Base-by-base conservation (phyloP, 2,888 invertebrate species). In the Pyralis farinalis region DNA sequence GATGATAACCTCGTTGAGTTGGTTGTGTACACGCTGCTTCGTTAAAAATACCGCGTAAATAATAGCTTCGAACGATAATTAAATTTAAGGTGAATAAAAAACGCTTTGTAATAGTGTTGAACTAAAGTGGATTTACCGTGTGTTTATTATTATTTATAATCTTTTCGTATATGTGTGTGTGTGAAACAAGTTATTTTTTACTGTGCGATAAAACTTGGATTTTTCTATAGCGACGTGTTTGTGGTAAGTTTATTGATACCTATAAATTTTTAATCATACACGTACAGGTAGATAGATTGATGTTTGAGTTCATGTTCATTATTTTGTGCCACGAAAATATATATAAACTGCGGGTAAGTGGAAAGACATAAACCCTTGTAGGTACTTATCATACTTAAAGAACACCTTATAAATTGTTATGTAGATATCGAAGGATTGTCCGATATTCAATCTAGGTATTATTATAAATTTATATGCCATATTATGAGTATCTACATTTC, bases 121-220 rank as follows among this genome's bases (percentile, higher is more conserved):
- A 46, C 47, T 48, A 52, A 58, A 62, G 65, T 69, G 63, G 62
- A 67, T 65, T 66, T 61, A 54, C 55, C 57, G 62, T 67, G 71
- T 60, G 63, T 57, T 52, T 52, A 52, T 55, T 61, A 66, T 65
- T 68, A 49, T 57, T 53, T 43, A 54, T 48, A 49, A 55, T 58
- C 52, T 58, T 51, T 56, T 53, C 21, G 31, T 22, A 20, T 39
- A 21, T 50, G 58, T 49, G 51, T 53, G 69, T 77, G 76, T 79
- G 77, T 71, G 71, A 71, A 75, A 75, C 71, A 41, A 64, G 71
- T 74, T 78, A 49, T 53, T 58, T 62, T 56, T 21, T 37, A 35
- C 57, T 73, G 79, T 80, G 80, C 63, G 55, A 39, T 59, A 60
- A 53, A 59, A 66, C 56, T 77, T 73, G 83, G 83, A 81, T 76